These are phyloP conservation scores for Chaitophorus viminalis DNA, from an alignment of 2,888 invertebrate genomes.

Conservation along the genomic window DNA sequence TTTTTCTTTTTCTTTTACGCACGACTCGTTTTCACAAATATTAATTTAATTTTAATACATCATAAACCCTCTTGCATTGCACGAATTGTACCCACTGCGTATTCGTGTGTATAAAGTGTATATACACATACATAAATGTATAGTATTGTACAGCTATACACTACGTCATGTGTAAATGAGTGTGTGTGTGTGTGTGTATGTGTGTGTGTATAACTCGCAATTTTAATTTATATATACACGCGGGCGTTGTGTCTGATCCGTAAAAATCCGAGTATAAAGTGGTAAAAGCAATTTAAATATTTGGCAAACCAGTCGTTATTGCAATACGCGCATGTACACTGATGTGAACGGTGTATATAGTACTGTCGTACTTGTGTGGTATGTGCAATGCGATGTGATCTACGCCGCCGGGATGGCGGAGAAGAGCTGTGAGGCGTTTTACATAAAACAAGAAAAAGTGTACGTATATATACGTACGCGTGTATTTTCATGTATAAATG, in stretches of 20 bases:
- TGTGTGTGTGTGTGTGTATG: neutral
- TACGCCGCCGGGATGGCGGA: neutral
- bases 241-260: constrained; percentile 29
- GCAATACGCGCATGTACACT: neutral
- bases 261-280: constrained; percentile 13
- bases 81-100: no score
- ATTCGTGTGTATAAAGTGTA: neutral
- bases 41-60: constrained; percentile 10
- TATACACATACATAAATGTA: neutral
- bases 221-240: constrained; percentile 3
- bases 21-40: neutral
- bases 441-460: constrained; percentile 1
- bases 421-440: neutral
- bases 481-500: neutral
- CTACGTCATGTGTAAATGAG: no score
- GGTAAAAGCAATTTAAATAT: constrained; percentile 52
- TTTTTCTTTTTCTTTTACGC: neutral
- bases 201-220: neutral
- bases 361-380: neutral
- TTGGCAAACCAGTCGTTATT: constrained; percentile 25
- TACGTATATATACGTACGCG: no score
- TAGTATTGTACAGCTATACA: no score
- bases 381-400: constrained; percentile 13
- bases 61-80: no score
- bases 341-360: neutral